Evolutionary conservation across 2,113 vertebrate genomes (phyloP).

Genomic region (Lepus europaeus): DNA sequence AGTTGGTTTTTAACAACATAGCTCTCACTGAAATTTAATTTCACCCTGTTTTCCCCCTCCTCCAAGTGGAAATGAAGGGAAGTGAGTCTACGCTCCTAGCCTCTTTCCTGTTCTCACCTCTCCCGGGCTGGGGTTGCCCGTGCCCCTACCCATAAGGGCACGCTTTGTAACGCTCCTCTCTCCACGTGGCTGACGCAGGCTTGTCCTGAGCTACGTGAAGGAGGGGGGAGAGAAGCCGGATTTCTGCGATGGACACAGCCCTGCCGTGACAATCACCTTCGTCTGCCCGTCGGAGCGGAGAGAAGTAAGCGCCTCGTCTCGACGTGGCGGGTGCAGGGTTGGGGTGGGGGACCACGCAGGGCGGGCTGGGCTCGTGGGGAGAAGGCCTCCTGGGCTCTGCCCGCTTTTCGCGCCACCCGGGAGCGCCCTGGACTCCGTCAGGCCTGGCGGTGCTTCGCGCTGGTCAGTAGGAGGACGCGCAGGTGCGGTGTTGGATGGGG

Average conservation of each 20-base stretch:
- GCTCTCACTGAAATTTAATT: neutral
- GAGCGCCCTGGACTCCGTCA: too few species aligned
- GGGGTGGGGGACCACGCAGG: neutral
- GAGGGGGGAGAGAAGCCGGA: conserved; percentile 74
- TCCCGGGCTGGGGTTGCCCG: neutral
- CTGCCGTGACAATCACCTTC: conserved; percentile 94
- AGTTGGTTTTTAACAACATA: conserved; percentile 33
- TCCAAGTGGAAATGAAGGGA: neutral
- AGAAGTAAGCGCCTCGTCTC: conserved; percentile 85
- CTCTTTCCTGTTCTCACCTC: neutral
- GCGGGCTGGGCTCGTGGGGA: too few species aligned
- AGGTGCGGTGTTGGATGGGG: too few species aligned
- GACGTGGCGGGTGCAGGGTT: fast-evolving
- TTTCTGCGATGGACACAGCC: conserved; percentile 91
- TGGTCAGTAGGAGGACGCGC: too few species aligned
- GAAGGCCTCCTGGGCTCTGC: too few species aligned
- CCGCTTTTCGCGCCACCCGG: too few species aligned
- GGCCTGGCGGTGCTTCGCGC: too few species aligned
- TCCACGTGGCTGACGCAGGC: conserved; percentile 83
- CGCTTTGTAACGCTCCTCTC: neutral
- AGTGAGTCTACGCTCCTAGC: too few species aligned
- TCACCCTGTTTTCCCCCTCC: neutral
- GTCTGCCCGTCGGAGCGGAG: conserved; percentile 94
- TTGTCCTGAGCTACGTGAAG: conserved; percentile 91
- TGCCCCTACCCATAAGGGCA: too few species aligned